These are phyloP conservation scores for Sprattus sprattus DNA, from an alignment of 2,113 vertebrate genomes.

Conservation along the genomic window DNA sequence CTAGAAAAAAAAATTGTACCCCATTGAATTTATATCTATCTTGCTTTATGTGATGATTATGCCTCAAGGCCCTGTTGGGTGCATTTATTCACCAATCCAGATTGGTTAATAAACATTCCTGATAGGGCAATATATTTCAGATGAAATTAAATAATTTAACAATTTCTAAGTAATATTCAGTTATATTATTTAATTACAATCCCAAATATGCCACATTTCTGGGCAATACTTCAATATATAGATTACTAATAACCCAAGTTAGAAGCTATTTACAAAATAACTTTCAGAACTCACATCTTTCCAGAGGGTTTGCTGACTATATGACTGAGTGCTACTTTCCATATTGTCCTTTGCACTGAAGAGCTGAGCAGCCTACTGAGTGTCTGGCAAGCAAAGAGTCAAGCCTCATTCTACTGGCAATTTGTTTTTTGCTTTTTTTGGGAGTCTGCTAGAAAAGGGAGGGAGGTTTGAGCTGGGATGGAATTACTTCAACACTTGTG, in stretches of 20 bases:
- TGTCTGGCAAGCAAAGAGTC: slow-evolving; percentile 51
- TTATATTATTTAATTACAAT: neutral
- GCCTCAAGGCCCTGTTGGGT: neutral
- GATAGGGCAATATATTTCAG: slow-evolving; percentile 1
- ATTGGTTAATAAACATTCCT: neutral
- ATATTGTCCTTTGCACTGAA: slow-evolving; percentile 59
- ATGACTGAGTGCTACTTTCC: slow-evolving; percentile 63
- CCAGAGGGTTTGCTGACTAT: slow-evolving; percentile 71
- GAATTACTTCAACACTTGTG: slow-evolving; percentile 67
- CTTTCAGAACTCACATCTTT: slow-evolving; percentile 72
- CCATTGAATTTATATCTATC: neutral
- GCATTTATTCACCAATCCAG: slow-evolving; percentile 4
- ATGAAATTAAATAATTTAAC: neutral
- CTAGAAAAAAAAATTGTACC: neutral
- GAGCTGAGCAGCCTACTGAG: slow-evolving; percentile 51
- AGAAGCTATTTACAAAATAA: neutral
- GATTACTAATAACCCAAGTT: neutral
- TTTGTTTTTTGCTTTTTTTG: slow-evolving; percentile 41
- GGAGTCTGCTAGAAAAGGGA: slow-evolving; percentile 65
- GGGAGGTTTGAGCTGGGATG: slow-evolving; percentile 53
- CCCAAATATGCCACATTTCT: neutral
- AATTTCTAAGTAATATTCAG: neutral
- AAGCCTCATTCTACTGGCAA: slow-evolving; percentile 62
- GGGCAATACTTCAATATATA: neutral
- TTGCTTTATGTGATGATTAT: neutral